Base-by-base conservation (phyloP, 2,888 invertebrate genomes). In the Barypeithes pellucidus region DNA sequence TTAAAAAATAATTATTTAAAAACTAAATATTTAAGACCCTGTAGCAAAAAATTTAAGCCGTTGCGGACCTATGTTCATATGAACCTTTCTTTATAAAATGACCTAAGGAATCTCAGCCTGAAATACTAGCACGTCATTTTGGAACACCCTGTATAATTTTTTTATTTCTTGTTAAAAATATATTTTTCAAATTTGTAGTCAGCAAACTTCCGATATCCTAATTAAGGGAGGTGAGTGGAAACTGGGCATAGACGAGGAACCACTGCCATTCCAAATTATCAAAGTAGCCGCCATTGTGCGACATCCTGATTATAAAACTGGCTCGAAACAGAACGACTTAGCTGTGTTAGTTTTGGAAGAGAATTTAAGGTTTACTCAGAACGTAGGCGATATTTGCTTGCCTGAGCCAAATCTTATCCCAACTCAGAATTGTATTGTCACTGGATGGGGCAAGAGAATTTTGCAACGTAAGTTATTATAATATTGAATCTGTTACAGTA, bases 191-290 rank as follows among this genome's bases (percentile, higher is more conserved):
- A 78, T 71, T 84, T 84, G 45, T 84, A 93, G 93, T 43, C 85
- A 91, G 2, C 85, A 87, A 24, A 89, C 93, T 12, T 87, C 87
- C 77, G 92, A 94, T 81, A 87, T 95, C 0, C 88, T 93, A 0
- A 90, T 95, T 78, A 94, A 95, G 82, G 92, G 92, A 0, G 95
- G 95, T 0, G 94, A 94, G 89, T 95, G 94, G 94, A 93, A 93
- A 81, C 87, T 95, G 2, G 94, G 94, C 52, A 91, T 93, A 79
- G 94, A 93, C 77, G 93, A 93, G 63, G 94, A 95, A 79, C 94
- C 94, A 0, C 86, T 93, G 12, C 92, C 94, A 0, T 94, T 93
- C 90, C 93, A 95, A 84, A 91, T 94, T 67, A 89, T 92, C 0
- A 90, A 91, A 61, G 94, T 94, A 9, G 89, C 90, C 20, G 88